A percentile compares a stretch with the other conserved stretches of the same genome.
phyloP scores from a whole-genome alignment of 2,113 vertebrate genomes.

The Alethe castanea region DNA sequence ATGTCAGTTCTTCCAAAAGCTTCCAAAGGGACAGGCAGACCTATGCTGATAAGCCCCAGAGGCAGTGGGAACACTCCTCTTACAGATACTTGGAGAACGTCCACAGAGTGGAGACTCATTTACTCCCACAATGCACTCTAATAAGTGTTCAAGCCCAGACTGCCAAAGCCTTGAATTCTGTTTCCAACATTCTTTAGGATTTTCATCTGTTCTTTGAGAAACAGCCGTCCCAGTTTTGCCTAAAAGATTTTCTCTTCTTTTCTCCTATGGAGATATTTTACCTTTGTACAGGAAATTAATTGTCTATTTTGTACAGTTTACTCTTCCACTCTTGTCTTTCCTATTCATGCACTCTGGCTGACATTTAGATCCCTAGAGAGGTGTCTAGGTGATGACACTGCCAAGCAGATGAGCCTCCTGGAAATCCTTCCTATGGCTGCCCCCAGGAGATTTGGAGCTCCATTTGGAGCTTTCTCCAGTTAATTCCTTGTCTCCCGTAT shows the following conservation, averaged over 20 bases:
- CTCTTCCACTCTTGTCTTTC: not conserved
- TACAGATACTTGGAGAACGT: not conserved
- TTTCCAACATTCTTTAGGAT: not conserved
- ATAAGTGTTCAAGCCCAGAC: not conserved
- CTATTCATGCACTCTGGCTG: not conserved
- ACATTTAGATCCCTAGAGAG: not conserved
- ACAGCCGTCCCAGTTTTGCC: not conserved
- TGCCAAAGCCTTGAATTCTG: not conserved
- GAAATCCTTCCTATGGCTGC: not conserved
- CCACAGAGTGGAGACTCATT: accelerated
- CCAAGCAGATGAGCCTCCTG: not conserved
- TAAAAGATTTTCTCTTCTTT: not conserved
- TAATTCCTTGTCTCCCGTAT: not conserved
- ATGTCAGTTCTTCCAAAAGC: not conserved
- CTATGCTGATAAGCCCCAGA: not conserved
- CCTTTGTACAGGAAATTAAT: not conserved
- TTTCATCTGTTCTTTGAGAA: not conserved
- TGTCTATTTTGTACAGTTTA: accelerated
- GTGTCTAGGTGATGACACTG: not conserved
- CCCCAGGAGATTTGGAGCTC: not conserved
- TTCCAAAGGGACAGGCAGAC: not conserved
- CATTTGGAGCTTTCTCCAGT: not conserved
- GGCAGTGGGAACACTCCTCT: not conserved
- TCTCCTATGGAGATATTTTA: not conserved
- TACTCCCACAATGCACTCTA: not conserved